These are phyloP conservation scores for Accipiter cooperii DNA, from an alignment of 2,113 vertebrate genomes.

Conservation along the genomic window DNA sequence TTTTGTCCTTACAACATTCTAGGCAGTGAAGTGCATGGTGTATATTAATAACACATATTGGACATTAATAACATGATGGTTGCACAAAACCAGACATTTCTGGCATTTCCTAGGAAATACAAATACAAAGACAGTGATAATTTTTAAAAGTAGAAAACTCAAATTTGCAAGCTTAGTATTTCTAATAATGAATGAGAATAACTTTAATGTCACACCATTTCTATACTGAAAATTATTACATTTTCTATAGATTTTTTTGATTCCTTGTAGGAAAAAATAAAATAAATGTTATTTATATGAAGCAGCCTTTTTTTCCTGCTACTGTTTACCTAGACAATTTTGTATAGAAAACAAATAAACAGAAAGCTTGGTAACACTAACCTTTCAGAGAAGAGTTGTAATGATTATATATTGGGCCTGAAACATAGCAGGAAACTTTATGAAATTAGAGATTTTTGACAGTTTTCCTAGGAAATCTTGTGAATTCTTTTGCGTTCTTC, in stretches of 20 bases:
- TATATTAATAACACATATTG: not conserved
- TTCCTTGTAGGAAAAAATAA: not conserved
- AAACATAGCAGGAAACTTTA: not conserved
- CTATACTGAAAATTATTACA: not conserved
- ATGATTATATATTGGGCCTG: not conserved
- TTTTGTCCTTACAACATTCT: not conserved
- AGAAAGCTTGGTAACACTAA: not conserved
- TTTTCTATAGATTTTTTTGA: not conserved
- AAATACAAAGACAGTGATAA: not conserved
- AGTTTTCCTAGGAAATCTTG: not conserved
- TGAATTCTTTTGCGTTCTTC: not conserved
- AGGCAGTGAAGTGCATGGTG: not conserved
- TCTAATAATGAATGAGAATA: not conserved
- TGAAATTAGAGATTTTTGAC: not conserved
- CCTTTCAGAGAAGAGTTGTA: not conserved
- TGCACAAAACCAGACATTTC: not conserved
- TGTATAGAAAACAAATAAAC: not conserved
- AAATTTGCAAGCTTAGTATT: not conserved
- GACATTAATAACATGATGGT: not conserved
- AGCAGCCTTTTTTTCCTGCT: not conserved
- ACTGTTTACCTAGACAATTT: not conserved
- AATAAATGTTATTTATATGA: not conserved
- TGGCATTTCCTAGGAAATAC: not conserved
- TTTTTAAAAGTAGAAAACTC: not conserved
- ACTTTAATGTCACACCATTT: not conserved